phyloP scores from a whole-genome alignment of 2,113 vertebrate species.

The Sterrhoptilus dennistouni region DNA sequence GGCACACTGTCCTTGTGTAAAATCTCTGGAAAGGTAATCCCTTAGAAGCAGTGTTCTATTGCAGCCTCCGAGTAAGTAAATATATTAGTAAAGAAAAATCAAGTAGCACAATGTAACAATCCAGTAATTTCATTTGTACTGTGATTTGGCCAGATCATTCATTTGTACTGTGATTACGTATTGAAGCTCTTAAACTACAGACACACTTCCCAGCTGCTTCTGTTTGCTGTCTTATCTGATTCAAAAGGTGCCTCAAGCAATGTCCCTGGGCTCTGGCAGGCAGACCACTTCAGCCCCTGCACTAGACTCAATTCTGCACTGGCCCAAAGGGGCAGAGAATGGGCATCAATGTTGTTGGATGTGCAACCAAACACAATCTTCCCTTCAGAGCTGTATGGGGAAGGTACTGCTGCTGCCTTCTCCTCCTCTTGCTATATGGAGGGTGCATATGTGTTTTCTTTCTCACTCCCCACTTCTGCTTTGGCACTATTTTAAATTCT shows the following conservation, averaged over 20 bases:
- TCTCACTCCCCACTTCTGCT: neutral
- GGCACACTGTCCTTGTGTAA: neutral
- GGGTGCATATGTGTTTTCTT: neutral
- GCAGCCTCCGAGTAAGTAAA: neutral
- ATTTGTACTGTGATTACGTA: neutral
- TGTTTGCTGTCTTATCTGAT: neutral
- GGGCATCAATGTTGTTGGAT: neutral
- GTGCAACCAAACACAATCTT: neutral
- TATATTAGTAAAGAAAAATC: neutral
- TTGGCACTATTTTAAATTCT: neutral
- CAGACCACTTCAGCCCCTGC: neutral
- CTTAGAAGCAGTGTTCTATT: neutral
- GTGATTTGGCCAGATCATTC: neutral
- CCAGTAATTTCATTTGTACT: neutral
- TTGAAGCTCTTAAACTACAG: neutral
- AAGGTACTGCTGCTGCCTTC: neutral
- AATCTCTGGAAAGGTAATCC: neutral
- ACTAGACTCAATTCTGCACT: neutral
- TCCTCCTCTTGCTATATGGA: neutral
- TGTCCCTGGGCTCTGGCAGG: neutral
- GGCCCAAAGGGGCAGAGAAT: neutral
- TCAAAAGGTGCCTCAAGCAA: neutral
- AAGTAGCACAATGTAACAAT: neutral
- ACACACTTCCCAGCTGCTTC: neutral
- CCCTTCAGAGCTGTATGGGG: neutral